Evolutionary conservation across 2,113 vertebrate genomes (phyloP).

Genomic region (Poeciliopsis turrubarensis): DNA sequence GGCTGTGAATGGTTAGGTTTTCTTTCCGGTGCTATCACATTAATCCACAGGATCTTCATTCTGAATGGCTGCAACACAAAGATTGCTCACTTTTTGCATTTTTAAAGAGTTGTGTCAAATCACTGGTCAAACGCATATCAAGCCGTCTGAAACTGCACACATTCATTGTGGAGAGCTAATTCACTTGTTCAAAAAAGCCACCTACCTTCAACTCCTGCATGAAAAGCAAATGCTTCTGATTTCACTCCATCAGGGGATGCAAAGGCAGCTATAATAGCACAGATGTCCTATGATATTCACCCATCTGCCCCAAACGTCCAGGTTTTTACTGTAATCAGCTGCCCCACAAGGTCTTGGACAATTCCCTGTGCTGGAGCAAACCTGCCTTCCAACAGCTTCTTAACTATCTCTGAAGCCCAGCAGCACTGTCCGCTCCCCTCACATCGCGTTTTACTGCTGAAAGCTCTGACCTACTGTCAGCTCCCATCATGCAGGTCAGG

Average conservation of each 20-base stretch:
- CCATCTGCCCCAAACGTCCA: slow-evolving; percentile 10
- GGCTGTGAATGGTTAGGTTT: neutral
- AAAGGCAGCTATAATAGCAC: neutral
- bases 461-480: slow-evolving; percentile 61
- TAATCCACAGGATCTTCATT: slow-evolving; percentile 21
- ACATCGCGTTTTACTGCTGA: slow-evolving; percentile 27
- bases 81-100: neutral
- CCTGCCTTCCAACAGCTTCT: slow-evolving; percentile 23
- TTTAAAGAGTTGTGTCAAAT: neutral
- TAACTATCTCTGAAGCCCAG: slow-evolving; percentile 21
- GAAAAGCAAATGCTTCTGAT: neutral
- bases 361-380: slow-evolving; percentile 25
- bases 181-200: slow-evolving; percentile 6
- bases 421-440: neutral
- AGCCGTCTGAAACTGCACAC: slow-evolving; percentile 8
- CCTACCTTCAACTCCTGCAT: no score
- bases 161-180: slow-evolving; percentile 11
- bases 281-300: slow-evolving; percentile 33
- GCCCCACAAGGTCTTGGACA: slow-evolving; percentile 18
- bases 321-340: slow-evolving; percentile 29
- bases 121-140: slow-evolving; percentile 6
- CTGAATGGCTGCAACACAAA: slow-evolving; percentile 42
- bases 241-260: neutral
- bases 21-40: neutral
- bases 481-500: slow-evolving; percentile 57